Conservation (phyloP, 2,113 vertebrate species). For the Mellivora capensis region DNA sequence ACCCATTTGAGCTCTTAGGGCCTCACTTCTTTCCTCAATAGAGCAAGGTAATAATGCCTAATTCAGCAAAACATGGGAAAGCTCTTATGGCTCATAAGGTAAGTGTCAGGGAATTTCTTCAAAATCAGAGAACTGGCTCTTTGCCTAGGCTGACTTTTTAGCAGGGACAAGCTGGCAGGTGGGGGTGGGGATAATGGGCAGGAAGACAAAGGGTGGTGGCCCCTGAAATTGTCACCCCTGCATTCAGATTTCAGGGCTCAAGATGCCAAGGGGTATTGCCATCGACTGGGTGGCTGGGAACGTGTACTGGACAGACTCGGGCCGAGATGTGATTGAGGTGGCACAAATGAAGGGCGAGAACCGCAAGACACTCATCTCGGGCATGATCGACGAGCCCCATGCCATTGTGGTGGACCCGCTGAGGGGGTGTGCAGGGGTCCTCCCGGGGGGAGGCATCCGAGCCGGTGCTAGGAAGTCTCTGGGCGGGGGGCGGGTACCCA, state of each 20-base stretch:
- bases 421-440: constrained; percentile 87
- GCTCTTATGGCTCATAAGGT: background rate
- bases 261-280: constrained; percentile 96
- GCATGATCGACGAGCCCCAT: constrained; percentile 98
- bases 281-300: constrained; percentile 98
- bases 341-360: constrained; percentile 96
- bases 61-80: background rate
- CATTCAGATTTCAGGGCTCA: constrained; percentile 91
- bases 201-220: background rate
- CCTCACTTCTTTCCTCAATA: background rate
- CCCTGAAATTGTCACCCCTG: background rate
- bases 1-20: background rate
- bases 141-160: too few species aligned
- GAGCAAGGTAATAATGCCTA: background rate
- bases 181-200: background rate
- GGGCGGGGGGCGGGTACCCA: background rate
- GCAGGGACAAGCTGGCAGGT: background rate
- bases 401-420: constrained; percentile 96
- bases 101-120: background rate
- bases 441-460: background rate
- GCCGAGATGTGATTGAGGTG: constrained; percentile 96
- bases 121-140: background rate
- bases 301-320: constrained; percentile 98
- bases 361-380: constrained; percentile 95
- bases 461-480: background rate